phyloP scores from a whole-genome alignment of 2,888 invertebrate species.

The Deilephila porcellus region DNA sequence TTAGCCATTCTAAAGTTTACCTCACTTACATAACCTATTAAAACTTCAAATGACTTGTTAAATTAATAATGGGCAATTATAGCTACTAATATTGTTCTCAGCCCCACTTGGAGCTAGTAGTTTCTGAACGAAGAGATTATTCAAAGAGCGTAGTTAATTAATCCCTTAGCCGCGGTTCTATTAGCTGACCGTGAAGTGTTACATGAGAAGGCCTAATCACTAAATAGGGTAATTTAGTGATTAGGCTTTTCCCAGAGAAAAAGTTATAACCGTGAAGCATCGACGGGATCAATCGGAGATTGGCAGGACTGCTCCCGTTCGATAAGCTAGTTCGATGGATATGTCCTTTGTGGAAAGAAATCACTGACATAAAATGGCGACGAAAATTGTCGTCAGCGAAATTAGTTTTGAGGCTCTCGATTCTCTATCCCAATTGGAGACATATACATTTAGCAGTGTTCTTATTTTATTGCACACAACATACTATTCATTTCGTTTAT shows the following conservation, averaged over 20 bases:
- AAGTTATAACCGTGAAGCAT: constrained; percentile 47
- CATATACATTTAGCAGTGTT: constrained; percentile 41
- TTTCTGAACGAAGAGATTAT: constrained; percentile 58
- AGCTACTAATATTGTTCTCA: constrained; percentile 48
- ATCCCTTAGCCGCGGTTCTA: constrained; percentile 60
- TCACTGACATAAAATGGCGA: constrained; percentile 69
- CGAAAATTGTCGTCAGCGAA: constrained; percentile 69
- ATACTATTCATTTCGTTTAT: too few species aligned
- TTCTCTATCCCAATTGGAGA: constrained; percentile 55
- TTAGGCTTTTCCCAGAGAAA: constrained; percentile 38
- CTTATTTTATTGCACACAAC: neutral
- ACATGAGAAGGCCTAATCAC: constrained; percentile 39
- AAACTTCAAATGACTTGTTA: constrained; percentile 25
- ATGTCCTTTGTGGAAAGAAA: constrained; percentile 65
- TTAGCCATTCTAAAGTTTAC: neutral
- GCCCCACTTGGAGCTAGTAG: constrained; percentile 43
- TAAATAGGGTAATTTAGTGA: neutral
- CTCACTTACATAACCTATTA: constrained; percentile 18
- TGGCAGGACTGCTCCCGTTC: constrained; percentile 52
- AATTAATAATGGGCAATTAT: constrained; percentile 50
- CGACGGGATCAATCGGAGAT: constrained; percentile 59
- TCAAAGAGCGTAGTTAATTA: constrained; percentile 66
- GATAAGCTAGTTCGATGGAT: constrained; percentile 66
- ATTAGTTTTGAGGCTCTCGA: constrained; percentile 61
- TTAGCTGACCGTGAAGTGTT: constrained; percentile 50